phyloP scores from a whole-genome alignment of 2,113 vertebrate species.

The Aldabrachelys gigantea region DNA sequence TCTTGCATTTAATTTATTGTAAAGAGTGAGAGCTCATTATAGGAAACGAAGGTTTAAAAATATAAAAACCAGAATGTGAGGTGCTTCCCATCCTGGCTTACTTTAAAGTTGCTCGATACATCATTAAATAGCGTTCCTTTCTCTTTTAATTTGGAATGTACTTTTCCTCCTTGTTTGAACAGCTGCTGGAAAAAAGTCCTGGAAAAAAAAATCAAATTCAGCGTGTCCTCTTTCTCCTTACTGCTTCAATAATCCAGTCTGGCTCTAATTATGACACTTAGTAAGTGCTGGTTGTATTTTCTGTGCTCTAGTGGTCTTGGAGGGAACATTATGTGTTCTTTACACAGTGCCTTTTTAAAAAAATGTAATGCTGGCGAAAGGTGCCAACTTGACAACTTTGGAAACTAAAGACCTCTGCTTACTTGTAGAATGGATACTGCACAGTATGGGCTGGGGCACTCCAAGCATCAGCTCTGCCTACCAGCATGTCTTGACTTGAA shows the following conservation, averaged over 20 bases:
- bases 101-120: accelerated
- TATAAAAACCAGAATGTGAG: accelerated
- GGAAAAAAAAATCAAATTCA: accelerated
- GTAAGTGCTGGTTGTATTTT: neutral
- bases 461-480: neutral
- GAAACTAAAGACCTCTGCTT: neutral
- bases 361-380: neutral
- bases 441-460: accelerated
- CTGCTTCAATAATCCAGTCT: neutral
- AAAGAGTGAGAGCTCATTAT: neutral
- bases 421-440: accelerated
- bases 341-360: neutral
- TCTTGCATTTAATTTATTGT: neutral
- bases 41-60: neutral
- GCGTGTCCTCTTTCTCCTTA: neutral
- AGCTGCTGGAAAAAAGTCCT: neutral
- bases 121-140: accelerated
- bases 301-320: neutral
- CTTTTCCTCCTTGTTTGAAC: neutral
- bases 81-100: neutral
- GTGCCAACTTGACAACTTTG: neutral
- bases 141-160: neutral
- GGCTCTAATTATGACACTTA: neutral
- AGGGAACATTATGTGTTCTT: neutral
- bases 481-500: neutral